These are phyloP conservation scores for Eupithecia vulgata DNA, from an alignment of 2,888 invertebrate genomes.

Conservation along the genomic window DNA sequence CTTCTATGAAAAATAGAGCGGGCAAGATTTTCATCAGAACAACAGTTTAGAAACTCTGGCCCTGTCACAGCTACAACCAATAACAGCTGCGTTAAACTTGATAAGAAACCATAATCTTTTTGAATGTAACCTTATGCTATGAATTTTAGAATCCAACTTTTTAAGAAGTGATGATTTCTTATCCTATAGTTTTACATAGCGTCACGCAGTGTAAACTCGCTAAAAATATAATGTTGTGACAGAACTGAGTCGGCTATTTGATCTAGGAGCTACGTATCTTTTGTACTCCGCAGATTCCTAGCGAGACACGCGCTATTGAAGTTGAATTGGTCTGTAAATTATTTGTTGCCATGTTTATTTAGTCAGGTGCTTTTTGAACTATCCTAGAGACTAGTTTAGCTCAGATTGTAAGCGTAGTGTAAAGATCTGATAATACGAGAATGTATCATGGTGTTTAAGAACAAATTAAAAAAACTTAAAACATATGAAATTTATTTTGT, in stretches of 20 bases:
- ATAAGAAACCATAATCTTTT: neutral
- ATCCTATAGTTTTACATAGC: neutral
- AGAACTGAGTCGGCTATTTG: neutral
- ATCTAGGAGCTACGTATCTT: conserved; percentile 9
- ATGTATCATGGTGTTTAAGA: too few species aligned
- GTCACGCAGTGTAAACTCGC: neutral
- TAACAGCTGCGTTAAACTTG: neutral
- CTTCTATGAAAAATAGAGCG: too few species aligned
- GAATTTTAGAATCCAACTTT: too few species aligned
- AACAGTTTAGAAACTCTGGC: neutral
- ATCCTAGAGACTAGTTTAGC: conserved; percentile 8
- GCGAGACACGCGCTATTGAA: conserved; percentile 27
- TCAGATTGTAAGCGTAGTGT: too few species aligned
- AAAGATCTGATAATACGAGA: too few species aligned
- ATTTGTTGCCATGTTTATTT: conserved; percentile 29
- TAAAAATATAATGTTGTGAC: neutral
- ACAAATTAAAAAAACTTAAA: too few species aligned
- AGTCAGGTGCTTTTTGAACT: conserved; percentile 24
- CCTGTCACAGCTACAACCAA: neutral
- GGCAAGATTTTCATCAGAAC: neutral
- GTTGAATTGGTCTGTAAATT: conserved; percentile 30
- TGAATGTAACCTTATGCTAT: too few species aligned
- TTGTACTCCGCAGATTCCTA: conserved; percentile 13
- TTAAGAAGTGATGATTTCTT: neutral
- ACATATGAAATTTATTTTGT: too few species aligned